Percentiles rank a stretch among this genome's conserved stretches.
These are phyloP conservation scores for Phalacrocorax brasilianus DNA, from an alignment of 2,113 vertebrate genomes.

Conservation along the genomic window DNA sequence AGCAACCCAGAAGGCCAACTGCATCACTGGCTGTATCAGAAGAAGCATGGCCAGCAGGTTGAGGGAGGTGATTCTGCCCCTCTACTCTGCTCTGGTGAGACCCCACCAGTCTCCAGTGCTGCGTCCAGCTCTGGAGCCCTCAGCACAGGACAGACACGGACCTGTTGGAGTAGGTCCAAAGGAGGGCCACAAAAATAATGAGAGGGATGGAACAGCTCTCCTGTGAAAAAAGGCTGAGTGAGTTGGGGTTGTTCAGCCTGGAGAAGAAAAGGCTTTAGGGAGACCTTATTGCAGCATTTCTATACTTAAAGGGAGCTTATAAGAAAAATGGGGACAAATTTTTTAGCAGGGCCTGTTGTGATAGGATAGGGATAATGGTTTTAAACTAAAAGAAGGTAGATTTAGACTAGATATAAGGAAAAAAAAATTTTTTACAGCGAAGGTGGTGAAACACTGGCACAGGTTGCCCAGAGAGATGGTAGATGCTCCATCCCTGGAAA, in stretches of 20 bases:
- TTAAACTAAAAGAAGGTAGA: background rate
- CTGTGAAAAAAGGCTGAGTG: background rate
- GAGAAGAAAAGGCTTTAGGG: background rate
- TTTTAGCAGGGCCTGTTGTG: background rate
- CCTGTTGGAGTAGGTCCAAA: background rate
- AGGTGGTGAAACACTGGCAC: background rate
- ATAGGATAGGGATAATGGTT: background rate
- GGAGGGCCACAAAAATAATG: too few relatives aligned
- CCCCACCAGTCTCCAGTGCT: background rate
- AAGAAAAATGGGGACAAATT: too few relatives aligned
- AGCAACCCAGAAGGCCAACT: background rate
- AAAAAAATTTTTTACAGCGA: background rate
- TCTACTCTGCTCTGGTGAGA: background rate
- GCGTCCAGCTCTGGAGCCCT: background rate
- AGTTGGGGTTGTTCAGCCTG: background rate
- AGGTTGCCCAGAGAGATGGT: background rate
- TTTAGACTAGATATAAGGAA: background rate
- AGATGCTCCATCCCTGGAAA: too few relatives aligned
- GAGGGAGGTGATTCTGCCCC: background rate
- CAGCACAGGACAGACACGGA: background rate
- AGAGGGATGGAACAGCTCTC: background rate
- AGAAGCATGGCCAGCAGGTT: background rate
- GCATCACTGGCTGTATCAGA: background rate
- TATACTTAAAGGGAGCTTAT: too few relatives aligned
- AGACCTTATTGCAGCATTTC: background rate